These are phyloP conservation scores for Drosophila eugracilis DNA, from an alignment of 1,140 invertebrate species.

Conservation along the genomic window DNA sequence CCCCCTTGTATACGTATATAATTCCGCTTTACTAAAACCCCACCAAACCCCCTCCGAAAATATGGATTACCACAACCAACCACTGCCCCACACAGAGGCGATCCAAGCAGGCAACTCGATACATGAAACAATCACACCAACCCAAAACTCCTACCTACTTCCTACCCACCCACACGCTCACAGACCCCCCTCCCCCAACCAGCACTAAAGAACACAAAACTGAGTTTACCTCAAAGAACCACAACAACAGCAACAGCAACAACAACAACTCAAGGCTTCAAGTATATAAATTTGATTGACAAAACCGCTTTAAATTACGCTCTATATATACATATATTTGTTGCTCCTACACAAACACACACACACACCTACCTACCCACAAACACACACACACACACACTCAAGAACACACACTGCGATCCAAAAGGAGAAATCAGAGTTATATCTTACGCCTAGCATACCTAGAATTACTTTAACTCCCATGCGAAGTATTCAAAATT, in stretches of 20 bases:
- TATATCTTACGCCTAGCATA: constrained; percentile 27
- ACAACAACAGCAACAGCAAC: too few species aligned
- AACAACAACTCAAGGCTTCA: constrained; percentile 47
- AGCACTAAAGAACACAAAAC: constrained; percentile 41
- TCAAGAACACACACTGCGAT: constrained; percentile 23
- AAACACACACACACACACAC: constrained; percentile 32
- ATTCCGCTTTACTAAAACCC: constrained; percentile 45
- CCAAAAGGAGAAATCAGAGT: constrained; percentile 16
- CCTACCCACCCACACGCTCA: neutral
- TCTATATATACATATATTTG: constrained; percentile 51
- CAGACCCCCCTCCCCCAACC: constrained; percentile 2
- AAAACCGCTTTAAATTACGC: constrained; percentile 68
- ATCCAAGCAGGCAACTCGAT: constrained; percentile 48
- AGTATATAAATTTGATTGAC: constrained; percentile 56
- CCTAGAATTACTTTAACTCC: constrained; percentile 38
- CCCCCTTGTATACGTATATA: constrained; percentile 50
- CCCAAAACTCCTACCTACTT: neutral
- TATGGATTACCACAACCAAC: constrained; percentile 20
- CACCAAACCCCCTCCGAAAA: neutral
- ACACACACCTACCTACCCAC: constrained; percentile 24
- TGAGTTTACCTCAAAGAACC: constrained; percentile 13
- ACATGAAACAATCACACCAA: constrained; percentile 47
- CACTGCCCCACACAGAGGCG: constrained; percentile 12
- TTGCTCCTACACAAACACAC: constrained; percentile 37
- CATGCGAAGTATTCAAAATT: constrained; percentile 57